Conservation (phyloP, 2,797 vertebrate species). For the Fistularia tabacaria region DNA sequence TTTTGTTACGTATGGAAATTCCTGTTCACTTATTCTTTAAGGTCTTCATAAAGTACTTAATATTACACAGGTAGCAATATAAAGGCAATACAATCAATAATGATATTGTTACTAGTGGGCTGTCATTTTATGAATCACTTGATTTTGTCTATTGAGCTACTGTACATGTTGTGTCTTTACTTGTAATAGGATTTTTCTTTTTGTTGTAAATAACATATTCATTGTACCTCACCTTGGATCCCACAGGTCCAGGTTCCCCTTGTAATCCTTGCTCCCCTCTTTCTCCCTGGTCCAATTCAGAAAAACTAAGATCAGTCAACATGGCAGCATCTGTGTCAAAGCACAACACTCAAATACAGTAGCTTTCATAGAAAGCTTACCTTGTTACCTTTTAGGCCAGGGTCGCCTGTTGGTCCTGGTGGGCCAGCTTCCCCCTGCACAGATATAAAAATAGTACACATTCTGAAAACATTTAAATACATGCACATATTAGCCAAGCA, state of each 20-base stretch:
- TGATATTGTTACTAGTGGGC: too few species aligned
- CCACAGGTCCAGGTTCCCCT: conserved; percentile 59
- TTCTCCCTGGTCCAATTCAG: conserved; percentile 61
- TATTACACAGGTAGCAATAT: too few species aligned
- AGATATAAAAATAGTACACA: background rate
- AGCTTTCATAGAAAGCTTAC: conserved; percentile 38
- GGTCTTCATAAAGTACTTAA: too few species aligned
- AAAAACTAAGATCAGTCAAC: conserved; percentile 4
- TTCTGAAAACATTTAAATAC: too few species aligned
- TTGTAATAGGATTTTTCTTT: background rate
- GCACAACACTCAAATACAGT: background rate
- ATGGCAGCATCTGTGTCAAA: background rate
- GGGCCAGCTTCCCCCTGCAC: conserved; percentile 65
- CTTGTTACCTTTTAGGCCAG: conserved; percentile 58
- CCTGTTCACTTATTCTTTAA: too few species aligned
- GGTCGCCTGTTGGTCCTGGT: conserved; percentile 61
- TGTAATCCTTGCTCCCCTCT: conserved; percentile 57
- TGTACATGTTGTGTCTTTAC: too few species aligned
- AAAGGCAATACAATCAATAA: too few species aligned
- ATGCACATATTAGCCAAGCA: too few species aligned
- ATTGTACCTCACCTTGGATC: conserved; percentile 57
- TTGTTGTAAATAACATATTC: background rate
- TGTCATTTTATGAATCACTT: too few species aligned
- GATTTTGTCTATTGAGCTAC: too few species aligned
- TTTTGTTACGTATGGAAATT: too few species aligned